phyloP scores from a whole-genome alignment of 2,888 invertebrate species.

The Hermaeophaga mercurialis region DNA sequence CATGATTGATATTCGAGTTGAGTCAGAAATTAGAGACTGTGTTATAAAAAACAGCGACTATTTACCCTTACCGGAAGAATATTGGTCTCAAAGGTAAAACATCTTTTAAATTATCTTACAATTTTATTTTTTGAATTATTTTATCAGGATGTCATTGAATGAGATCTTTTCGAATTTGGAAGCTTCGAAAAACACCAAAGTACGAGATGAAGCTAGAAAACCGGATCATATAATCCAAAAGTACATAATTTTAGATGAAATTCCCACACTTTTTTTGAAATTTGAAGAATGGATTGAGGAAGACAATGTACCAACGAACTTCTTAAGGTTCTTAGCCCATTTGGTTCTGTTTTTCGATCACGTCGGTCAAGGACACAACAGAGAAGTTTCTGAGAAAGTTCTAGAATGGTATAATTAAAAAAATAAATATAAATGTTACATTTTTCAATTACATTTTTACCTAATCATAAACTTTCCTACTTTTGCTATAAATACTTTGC shows the following conservation, averaged over 20 bases:
- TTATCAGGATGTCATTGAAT: conserved; percentile 67
- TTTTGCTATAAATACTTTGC: too few relatives aligned
- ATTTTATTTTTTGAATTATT: conserved; percentile 2
- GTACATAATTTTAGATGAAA: conserved; percentile 81
- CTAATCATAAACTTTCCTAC: too few relatives aligned
- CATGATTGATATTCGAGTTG: conserved; percentile 84
- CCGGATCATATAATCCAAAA: conserved; percentile 82
- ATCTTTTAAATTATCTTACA: too few relatives aligned
- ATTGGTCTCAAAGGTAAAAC: conserved; percentile 65
- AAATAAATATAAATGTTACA: background rate
- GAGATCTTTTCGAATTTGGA: conserved; percentile 72
- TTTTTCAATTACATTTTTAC: background rate
- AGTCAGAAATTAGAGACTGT: conserved; percentile 72
- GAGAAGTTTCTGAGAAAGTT: conserved; percentile 75
- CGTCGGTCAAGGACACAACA: conserved; percentile 73
- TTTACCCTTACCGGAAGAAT: conserved; percentile 66
- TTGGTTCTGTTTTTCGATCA: conserved; percentile 81
- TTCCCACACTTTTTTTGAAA: conserved; percentile 73
- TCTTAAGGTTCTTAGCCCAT: conserved; percentile 84
- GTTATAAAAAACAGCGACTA: conserved; percentile 60
- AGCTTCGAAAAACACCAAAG: conserved; percentile 63
- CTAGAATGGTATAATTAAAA: conserved; percentile 67
- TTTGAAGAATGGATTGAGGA: conserved; percentile 70
- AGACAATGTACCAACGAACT: conserved; percentile 60
- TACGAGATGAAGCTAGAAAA: conserved; percentile 65